Conservation (phyloP, 2,113 vertebrate species). For the Pseudorasbora parva region DNA sequence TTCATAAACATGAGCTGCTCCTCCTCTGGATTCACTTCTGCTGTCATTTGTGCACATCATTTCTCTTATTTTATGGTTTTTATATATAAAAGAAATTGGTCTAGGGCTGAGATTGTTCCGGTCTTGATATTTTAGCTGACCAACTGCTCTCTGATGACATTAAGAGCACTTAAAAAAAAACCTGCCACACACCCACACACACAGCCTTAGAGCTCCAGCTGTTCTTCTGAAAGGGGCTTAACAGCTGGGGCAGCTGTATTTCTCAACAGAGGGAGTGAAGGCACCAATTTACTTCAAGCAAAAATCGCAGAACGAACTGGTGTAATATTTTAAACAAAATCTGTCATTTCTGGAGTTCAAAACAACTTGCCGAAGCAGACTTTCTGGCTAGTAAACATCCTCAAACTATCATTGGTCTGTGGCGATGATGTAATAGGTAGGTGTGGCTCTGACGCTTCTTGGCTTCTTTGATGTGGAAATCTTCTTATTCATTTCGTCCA, state of each 20-base stretch:
- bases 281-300: background rate
- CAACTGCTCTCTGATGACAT: slow-evolving; percentile 61
- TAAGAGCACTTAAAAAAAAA: background rate
- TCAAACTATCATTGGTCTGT: background rate
- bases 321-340: background rate
- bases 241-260: slow-evolving; percentile 53
- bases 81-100: background rate
- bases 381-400: background rate
- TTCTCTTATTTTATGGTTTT: background rate
- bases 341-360: background rate
- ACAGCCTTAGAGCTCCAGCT: slow-evolving; percentile 54
- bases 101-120: slow-evolving; percentile 41
- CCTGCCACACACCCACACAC: background rate
- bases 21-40: background rate
- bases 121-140: slow-evolving; percentile 45
- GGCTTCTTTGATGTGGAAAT: background rate
- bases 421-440: background rate
- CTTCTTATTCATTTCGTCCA: background rate
- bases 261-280: background rate
- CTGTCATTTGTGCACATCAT: background rate
- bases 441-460: background rate
- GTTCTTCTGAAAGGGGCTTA: slow-evolving; percentile 32
- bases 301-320: background rate
- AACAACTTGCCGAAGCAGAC: background rate
- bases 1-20: too few species aligned